Conservation (phyloP, 2,888 invertebrate species). For the Athalia circularis region DNA sequence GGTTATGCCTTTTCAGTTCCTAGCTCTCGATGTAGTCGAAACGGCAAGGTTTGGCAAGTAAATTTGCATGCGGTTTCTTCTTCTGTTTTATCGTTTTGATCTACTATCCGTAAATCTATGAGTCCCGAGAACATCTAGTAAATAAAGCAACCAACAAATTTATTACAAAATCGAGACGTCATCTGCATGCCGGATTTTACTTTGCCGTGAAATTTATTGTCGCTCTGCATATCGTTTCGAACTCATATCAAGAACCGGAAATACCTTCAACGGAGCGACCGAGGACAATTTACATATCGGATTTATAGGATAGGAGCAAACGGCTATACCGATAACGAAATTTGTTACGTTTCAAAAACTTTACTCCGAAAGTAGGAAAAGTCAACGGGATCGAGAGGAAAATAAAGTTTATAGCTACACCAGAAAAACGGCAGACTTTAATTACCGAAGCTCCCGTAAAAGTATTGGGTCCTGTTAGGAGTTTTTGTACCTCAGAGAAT, state of each 20-base stretch:
- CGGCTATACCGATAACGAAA: slow-evolving; percentile 36
- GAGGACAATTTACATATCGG: slow-evolving; percentile 31
- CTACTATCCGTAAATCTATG: not conserved
- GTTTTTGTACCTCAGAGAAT: slow-evolving; percentile 2
- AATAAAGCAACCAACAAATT: slow-evolving; percentile 32
- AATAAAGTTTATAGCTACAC: slow-evolving; percentile 25
- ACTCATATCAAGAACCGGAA: slow-evolving; percentile 36
- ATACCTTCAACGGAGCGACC: slow-evolving; percentile 22
- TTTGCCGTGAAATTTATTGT: slow-evolving; percentile 32
- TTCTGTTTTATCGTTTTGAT: slow-evolving; percentile 5
- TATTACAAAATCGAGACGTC: slow-evolving; percentile 32
- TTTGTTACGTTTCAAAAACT: slow-evolving; percentile 32
- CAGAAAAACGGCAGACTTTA: slow-evolving; percentile 37
- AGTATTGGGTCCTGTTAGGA: slow-evolving; percentile 25
- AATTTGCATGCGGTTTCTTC: not conserved
- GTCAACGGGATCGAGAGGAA: not conserved
- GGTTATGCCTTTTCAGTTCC: not conserved
- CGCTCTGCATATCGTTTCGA: slow-evolving; percentile 1
- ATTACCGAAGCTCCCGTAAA: slow-evolving; percentile 33
- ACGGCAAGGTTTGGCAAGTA: not conserved
- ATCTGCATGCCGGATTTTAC: slow-evolving; percentile 35
- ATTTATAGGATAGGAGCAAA: slow-evolving; percentile 6
- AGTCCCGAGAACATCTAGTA: slow-evolving; percentile 6
- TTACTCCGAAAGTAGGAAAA: slow-evolving; percentile 1
- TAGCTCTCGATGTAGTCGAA: not conserved